phyloP scores from a whole-genome alignment of 2,888 invertebrate genomes.

The Xestoiulus laeticollis region DNA sequence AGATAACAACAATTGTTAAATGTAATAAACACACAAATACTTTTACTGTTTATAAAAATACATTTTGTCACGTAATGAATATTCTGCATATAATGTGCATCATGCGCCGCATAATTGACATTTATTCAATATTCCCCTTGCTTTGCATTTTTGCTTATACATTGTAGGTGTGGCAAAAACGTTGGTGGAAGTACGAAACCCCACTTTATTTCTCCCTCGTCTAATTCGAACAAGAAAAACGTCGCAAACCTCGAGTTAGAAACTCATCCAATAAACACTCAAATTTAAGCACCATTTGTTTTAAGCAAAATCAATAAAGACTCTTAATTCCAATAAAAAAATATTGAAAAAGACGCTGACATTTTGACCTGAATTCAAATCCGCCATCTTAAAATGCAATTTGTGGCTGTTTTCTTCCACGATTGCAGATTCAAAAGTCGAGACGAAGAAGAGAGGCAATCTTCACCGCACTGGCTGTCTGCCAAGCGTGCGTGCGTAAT shows the following conservation, averaged over 20 bases:
- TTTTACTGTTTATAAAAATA: too few species aligned
- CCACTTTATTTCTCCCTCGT: not conserved
- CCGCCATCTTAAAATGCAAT: conserved; percentile 21
- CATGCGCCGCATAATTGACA: not conserved
- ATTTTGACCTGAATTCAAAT: conserved; percentile 38
- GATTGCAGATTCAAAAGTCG: not conserved
- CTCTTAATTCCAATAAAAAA: not conserved
- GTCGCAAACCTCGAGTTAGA: not conserved
- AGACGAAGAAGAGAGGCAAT: not conserved
- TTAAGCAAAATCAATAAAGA: conserved; percentile 12
- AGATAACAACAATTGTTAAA: too few species aligned
- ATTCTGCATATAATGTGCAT: too few species aligned
- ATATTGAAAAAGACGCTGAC: conserved; percentile 2
- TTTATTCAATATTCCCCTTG: not conserved
- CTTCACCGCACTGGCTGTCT: not conserved
- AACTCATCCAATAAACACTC: not conserved
- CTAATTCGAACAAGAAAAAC: not conserved
- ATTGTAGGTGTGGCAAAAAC: not conserved
- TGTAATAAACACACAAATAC: too few species aligned
- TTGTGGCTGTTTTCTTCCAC: not conserved
- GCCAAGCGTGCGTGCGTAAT: conserved; percentile 12
- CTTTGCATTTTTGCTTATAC: not conserved
- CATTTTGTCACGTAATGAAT: too few species aligned
- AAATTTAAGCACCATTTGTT: conserved; percentile 19
- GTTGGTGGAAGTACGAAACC: not conserved